Percentiles rank a stretch among this genome's conserved stretches.
Evolutionary conservation across 2,888 invertebrate species (phyloP).

Genomic region (Lamproptera curius): DNA sequence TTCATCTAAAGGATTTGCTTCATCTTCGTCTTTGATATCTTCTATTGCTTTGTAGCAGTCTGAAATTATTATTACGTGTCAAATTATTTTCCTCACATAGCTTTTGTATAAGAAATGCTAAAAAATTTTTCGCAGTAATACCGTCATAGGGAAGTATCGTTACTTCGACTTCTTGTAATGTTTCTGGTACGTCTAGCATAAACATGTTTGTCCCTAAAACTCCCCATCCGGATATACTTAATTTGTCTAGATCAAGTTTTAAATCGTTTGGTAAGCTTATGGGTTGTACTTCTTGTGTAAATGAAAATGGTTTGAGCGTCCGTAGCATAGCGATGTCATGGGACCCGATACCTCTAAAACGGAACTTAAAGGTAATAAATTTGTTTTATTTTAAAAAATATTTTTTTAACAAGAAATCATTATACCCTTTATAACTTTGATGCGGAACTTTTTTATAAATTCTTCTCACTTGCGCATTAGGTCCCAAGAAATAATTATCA

Average conservation of each 20-base stretch:
- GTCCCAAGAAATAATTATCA: conserved; percentile 47
- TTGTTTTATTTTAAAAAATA: neutral
- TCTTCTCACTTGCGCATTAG: conserved; percentile 50
- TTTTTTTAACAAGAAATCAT: neutral
- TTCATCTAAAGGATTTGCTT: conserved; percentile 58
- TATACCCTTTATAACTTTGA: conserved; percentile 36
- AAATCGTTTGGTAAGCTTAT: conserved; percentile 58
- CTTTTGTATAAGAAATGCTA: no score
- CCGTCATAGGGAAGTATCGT: conserved; percentile 55
- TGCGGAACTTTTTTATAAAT: conserved; percentile 56
- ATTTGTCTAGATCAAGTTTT: conserved; percentile 33
- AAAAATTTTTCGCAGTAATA: conserved; percentile 39
- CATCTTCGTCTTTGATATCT: conserved; percentile 44
- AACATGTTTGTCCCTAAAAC: conserved; percentile 51
- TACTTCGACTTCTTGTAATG: conserved; percentile 64
- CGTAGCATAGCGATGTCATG: conserved; percentile 77
- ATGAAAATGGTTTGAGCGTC: conserved; percentile 45
- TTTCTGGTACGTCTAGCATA: conserved; percentile 55
- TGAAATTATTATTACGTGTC: conserved; percentile 32
- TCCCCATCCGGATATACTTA: conserved; percentile 74
- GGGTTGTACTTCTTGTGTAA: conserved; percentile 57
- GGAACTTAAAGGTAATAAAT: neutral
- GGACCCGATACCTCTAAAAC: conserved; percentile 58
- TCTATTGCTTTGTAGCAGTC: conserved; percentile 63
- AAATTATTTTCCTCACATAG: no score